Evolutionary conservation across 1,140 invertebrate species (phyloP).

Genomic region (Leptinotarsa defecta): DNA sequence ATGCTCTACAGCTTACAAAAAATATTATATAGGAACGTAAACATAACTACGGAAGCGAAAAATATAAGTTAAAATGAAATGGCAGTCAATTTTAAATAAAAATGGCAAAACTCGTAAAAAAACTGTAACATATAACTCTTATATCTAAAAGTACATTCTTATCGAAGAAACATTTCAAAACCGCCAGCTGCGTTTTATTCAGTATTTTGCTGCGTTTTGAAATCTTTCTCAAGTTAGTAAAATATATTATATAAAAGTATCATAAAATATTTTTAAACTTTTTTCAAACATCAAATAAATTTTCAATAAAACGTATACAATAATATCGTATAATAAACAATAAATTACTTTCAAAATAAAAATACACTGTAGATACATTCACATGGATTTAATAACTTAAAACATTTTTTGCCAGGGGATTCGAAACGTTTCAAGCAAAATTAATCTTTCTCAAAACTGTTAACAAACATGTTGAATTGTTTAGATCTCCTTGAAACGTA

Average conservation of each 20-base stretch:
- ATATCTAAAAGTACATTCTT: slow-evolving; percentile 26
- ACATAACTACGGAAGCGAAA: slow-evolving; percentile 46
- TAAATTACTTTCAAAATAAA: slow-evolving; percentile 33
- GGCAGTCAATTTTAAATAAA: slow-evolving; percentile 51
- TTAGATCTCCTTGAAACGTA: not conserved
- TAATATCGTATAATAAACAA: slow-evolving; percentile 33
- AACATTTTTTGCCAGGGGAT: slow-evolving; percentile 1
- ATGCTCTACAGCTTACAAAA: slow-evolving; percentile 45
- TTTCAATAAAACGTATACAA: slow-evolving; percentile 40
- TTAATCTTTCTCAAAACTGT: not conserved
- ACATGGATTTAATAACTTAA: slow-evolving; percentile 15
- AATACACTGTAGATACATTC: slow-evolving; percentile 31
- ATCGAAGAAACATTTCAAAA: slow-evolving; percentile 29
- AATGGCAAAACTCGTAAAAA: slow-evolving; percentile 49
- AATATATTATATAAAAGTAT: slow-evolving; percentile 43
- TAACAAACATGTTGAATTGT: not conserved
- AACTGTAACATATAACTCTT: slow-evolving; percentile 32
- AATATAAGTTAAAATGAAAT: slow-evolving; percentile 51
- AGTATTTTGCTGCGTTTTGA: slow-evolving; percentile 29
- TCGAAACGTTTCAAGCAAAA: not conserved
- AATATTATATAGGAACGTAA: slow-evolving; percentile 52
- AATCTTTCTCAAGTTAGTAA: slow-evolving; percentile 39
- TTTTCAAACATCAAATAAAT: slow-evolving; percentile 42
- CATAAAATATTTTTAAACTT: slow-evolving; percentile 39
- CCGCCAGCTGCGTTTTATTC: slow-evolving; percentile 15